Evolutionary conservation across 2,113 vertebrate genomes (phyloP), one percentile per base, ranked within the genome.

Genomic region (Triplophysa siluroides): DNA sequence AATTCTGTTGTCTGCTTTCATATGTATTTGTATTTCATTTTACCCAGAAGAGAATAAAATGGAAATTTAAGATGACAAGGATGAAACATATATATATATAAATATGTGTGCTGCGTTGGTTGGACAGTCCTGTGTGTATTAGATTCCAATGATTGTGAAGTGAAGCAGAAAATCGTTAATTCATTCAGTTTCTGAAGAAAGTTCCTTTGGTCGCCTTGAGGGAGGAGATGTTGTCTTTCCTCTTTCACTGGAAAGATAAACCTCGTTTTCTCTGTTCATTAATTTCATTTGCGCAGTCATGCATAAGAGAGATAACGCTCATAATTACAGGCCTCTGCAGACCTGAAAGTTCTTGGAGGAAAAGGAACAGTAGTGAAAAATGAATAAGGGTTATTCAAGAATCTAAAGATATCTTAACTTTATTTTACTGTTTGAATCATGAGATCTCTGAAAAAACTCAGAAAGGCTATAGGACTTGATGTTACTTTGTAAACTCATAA

Each of bases 261-360:
- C 13, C 16, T 65, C 14, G 63, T 26, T 26, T 65, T 71, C 10
- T 41, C 58, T 77, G 47, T 72, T 52, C 54, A 58, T 78, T 83
- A 74, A 83, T 67, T 78, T n/a, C 63, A 68, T 73, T 78, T 68
- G 54, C 12, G 18, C 81, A 68, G 69, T 78, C 81, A 74, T 74
- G 69, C 54, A 45, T 74, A 38, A 26, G 56, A 71, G 63, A 61
- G 76, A 78, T 82, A 82, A 73, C 33, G 41, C 62, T 70, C 47
- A 13, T 78, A 82, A 78, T 78, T 74, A 52, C 69, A 60, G 64
- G 47, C 61, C 68, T 73, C 68, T 60, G 38, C 66, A 62, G 81
- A 62, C 71, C 45, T 79, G 63, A 74, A 62, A 67, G 16, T 18
- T 41, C 21, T 45, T 14, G 12, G 58, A 62, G 38, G 8, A 43